Base-by-base conservation (phyloP, 92 coral and sea anemone genomes). In the Galaxea fascicularis region DNA sequence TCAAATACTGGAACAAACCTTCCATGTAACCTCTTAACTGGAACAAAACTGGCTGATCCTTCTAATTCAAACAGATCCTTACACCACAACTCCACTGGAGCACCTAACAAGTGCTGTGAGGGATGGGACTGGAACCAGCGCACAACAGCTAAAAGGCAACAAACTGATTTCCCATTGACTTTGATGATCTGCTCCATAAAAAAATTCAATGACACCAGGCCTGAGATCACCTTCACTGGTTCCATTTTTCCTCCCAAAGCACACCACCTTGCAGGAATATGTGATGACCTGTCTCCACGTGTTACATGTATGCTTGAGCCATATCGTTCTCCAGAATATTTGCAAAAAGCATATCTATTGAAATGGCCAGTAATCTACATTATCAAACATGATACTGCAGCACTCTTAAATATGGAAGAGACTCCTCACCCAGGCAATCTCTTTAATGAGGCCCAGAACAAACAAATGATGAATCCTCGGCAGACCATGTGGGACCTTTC, bases 51-150 rank as follows among this genome's bases (percentile, higher is more conserved):
- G 46, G 95, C 92, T 10, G 65, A 80, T 21, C 95, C 95, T 21
- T 90, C 95, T 39, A 81, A 20, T 60, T 90, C 92, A 76, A 87
- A 93, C 13, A 87, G 60, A 59, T 67, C 74, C 20, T 63, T 89
- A 74, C 93, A 89, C 95, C 93, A 92, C 16, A 89, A 71, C 47
- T 92, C 91, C 21, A 82, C 65, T 14, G 90, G 91, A 41, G 81
- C 83, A 1, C 95, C 92, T 14, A 92, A 60, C 5, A 7, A 24
- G 24, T 79, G 51, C 29, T 86, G 56, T 3, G 79, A 65, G 26
- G 85, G 91, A 75, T 89, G 91, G 9, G 78, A 44, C 51, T 86
- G 86, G 63, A 92, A 92, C 92, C 91, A 89, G 12, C 80, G 28
- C 25, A 92, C 91, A 27, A 75, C 35, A 20, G 91, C 93, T 16